Base-by-base conservation (phyloP, 2,888 invertebrate genomes). In the Linyphia triangularis region DNA sequence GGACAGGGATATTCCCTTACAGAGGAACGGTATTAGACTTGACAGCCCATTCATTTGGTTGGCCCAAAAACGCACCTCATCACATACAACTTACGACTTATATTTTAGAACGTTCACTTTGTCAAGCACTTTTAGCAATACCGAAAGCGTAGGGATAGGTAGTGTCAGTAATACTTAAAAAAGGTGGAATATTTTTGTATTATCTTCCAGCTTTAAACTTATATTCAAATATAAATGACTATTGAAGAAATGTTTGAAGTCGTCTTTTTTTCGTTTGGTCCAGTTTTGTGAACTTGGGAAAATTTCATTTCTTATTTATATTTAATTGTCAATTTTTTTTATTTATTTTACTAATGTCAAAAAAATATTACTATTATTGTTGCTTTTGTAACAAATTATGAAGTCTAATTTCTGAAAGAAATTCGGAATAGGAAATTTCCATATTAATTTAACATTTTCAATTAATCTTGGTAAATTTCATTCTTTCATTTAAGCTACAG, bases 21-120 rank as follows among this genome's bases (percentile, higher is more conserved):
- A 69, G 40, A 30, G 40, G 28, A 9, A 28, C 26, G 82, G 59
- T 72, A 82, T 82, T 82, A 82, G 37, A n/a, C 24, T 19, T 82
- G 82, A 82, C 82, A 82, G 82, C 33, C 28, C 82, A 82, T 82
- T 82, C 82, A 72, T 82, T 82, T 72, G 61, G n/a, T 37, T n/a
- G 19, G 16, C 59, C 13, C 22, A 61, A 61, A 37, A 28, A 22
- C 19, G 61, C 59, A 30, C 33, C 82, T 82, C 61, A 59, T 82
- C 82, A 61, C 82, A 82, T 61, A 57, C 59, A 30, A 37, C 37
- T 37, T 61, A 28, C 70, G 70, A 69, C 70, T 61, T 72, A 82
- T 61, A 72, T 81, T 81, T 22, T 16, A 5, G 9, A 57, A 22
- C 57, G 30, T 81, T 67, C 69, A 81, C 9, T 67, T 81, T 81